A percentile compares a stretch with the other conserved stretches of the same genome.
Evolutionary conservation across 2,888 invertebrate genomes (phyloP).

Genomic region (Zaprionus obscuricornis): DNA sequence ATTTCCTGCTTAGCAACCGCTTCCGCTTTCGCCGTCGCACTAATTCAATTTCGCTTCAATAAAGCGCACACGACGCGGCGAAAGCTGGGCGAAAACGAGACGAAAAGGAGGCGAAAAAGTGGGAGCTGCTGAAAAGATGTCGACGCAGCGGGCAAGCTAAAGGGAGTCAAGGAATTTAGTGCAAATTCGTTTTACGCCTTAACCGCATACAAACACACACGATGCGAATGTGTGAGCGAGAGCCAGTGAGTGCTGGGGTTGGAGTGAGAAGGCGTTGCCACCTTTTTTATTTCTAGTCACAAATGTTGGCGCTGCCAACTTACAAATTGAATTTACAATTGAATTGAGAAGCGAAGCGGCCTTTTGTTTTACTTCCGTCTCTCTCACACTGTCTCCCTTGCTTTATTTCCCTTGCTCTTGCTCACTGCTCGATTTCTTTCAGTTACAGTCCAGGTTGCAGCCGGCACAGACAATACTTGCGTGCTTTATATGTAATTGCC

Average conservation of each 20-base stretch:
- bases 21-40: constrained; percentile 73
- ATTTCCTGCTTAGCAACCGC: constrained; percentile 81
- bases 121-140: constrained; percentile 52
- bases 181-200: constrained; percentile 74
- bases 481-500: constrained; percentile 76
- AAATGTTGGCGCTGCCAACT: constrained; percentile 67
- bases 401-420: neutral
- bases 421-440: neutral
- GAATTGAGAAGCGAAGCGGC: constrained; percentile 62
- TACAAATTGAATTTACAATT: constrained; percentile 75
- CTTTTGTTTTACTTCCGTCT: constrained; percentile 62
- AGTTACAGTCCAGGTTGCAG: constrained; percentile 17
- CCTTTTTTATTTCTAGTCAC: constrained; percentile 57
- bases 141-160: constrained; percentile 31
- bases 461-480: constrained; percentile 52
- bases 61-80: constrained; percentile 68
- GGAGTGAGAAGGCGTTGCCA: constrained; percentile 35
- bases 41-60: constrained; percentile 77
- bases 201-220: constrained; percentile 17
- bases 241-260: too few relatives aligned
- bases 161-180: constrained; percentile 61
- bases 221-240: neutral
- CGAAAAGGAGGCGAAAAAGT: constrained; percentile 11
- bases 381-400: neutral
- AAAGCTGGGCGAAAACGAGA: constrained; percentile 17